These are phyloP conservation scores for Xanthorhoe designata DNA, from an alignment of 2,888 invertebrate genomes.

Conservation along the genomic window DNA sequence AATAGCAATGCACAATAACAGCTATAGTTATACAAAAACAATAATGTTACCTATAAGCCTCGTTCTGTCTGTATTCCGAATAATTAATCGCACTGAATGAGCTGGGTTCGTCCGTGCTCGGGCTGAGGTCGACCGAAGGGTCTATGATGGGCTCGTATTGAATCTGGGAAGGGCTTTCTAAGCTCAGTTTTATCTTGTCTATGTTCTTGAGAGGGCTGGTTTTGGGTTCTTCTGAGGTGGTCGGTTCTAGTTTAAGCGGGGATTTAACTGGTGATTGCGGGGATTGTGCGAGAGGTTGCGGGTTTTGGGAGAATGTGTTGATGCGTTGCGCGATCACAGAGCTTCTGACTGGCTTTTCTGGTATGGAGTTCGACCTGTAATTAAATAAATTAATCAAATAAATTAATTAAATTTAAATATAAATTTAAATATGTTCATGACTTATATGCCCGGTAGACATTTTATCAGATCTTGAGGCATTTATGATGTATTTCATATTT, in stretches of 20 bases:
- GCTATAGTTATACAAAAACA: too few species aligned
- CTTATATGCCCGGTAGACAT: too few species aligned
- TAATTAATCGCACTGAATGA: constrained; percentile 75
- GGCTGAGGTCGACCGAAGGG: constrained; percentile 72
- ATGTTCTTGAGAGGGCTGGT: constrained; percentile 79
- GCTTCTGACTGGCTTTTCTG: constrained; percentile 88
- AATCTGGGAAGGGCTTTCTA: constrained; percentile 81
- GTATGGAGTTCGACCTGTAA: constrained; percentile 73
- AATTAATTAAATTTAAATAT: too few species aligned
- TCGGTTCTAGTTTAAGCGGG: constrained; percentile 54
- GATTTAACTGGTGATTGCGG: constrained; percentile 55
- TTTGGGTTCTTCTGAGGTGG: constrained; percentile 52
- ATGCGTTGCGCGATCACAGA: constrained; percentile 88
- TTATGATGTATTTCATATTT: too few species aligned
- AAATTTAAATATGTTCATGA: too few species aligned
- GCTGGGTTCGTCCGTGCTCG: constrained; percentile 69
- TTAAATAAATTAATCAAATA: not conserved
- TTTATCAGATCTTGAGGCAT: too few species aligned
- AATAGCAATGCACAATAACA: too few species aligned
- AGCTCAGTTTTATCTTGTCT: constrained; percentile 80
- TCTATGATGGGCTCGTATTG: constrained; percentile 82
- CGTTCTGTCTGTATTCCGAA: constrained; percentile 56
- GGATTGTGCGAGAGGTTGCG: constrained; percentile 45
- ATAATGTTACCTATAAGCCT: too few species aligned
- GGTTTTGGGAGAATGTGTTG: constrained; percentile 79